Conservation (phyloP, 2,888 invertebrate species). For the Ferdinandea cuprea region DNA sequence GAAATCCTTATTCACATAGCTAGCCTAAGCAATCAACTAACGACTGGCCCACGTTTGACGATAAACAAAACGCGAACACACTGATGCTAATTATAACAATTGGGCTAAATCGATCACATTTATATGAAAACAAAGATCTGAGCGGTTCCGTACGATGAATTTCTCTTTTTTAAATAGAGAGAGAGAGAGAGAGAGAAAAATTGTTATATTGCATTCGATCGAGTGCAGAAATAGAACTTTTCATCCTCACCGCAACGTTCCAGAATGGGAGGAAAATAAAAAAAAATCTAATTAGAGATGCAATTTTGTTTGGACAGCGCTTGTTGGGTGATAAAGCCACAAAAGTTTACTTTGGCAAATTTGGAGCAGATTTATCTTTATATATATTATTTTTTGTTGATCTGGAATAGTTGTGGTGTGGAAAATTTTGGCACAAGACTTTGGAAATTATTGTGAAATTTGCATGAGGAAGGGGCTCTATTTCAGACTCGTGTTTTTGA, state of each 20-base stretch:
- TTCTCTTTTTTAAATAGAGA: not conserved
- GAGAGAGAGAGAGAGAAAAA: no score
- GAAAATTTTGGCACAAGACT: not conserved
- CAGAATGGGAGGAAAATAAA: slow-evolving; percentile 14
- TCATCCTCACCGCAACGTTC: slow-evolving; percentile 12
- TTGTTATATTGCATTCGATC: not conserved
- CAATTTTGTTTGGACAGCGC: slow-evolving; percentile 58
- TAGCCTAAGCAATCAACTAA: slow-evolving; percentile 1
- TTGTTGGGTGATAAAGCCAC: slow-evolving; percentile 56
- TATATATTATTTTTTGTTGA: not conserved
- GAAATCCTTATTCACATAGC: slow-evolving; percentile 17
- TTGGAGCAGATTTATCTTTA: slow-evolving; percentile 1
- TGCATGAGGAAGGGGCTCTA: no score
- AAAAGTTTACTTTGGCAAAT: slow-evolving; percentile 52
- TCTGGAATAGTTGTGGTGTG: slow-evolving; percentile 11
- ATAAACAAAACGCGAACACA: slow-evolving; percentile 35
- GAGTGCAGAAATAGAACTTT: slow-evolving; percentile 22
- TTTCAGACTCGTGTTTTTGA: no score
- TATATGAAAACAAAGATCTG: not conserved
- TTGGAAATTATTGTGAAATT: no score
- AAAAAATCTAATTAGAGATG: slow-evolving; percentile 23
- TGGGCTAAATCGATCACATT: slow-evolving; percentile 12
- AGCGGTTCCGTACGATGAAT: slow-evolving; percentile 19
- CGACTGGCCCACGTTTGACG: slow-evolving; percentile 29
- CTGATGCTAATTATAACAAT: slow-evolving; percentile 43